These are phyloP conservation scores for Nomada goodeniana DNA, from an alignment of 2,888 invertebrate species.

Conservation along the genomic window DNA sequence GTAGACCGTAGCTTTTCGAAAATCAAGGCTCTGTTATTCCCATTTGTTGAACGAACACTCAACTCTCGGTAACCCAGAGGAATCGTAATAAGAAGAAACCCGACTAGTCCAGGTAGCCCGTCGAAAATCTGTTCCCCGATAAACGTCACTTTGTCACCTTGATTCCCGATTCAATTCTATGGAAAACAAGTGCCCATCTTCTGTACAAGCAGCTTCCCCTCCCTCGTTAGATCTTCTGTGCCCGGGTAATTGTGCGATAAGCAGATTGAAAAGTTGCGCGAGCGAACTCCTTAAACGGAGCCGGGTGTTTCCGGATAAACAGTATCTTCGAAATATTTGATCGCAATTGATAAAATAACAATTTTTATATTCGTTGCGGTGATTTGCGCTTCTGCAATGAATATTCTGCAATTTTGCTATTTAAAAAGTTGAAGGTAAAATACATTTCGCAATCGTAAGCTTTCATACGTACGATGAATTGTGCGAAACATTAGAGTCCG, in stretches of 20 bases:
- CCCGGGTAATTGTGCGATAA: slow-evolving; percentile 32
- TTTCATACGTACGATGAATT: too few relatives aligned
- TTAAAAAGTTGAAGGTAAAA: too few relatives aligned
- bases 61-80: background rate
- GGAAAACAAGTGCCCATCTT: slow-evolving; percentile 16
- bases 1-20: slow-evolving; percentile 20
- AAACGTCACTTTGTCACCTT: slow-evolving; percentile 34
- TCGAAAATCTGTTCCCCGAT: slow-evolving; percentile 58
- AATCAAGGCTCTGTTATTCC: slow-evolving; percentile 23
- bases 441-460: too few relatives aligned
- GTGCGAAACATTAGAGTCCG: too few relatives aligned
- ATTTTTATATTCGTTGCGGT: too few relatives aligned
- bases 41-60: slow-evolving; percentile 58
- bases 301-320: background rate
- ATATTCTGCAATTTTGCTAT: too few relatives aligned
- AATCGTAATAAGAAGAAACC: background rate
- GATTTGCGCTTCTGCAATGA: too few relatives aligned
- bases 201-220: background rate
- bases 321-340: too few relatives aligned
- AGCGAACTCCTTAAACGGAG: slow-evolving; percentile 12
- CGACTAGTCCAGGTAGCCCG: background rate
- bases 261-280: slow-evolving; percentile 32
- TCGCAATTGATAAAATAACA: too few relatives aligned
- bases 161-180: slow-evolving; percentile 39
- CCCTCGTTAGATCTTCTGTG: slow-evolving; percentile 12